Conservation (phyloP, 2,888 invertebrate genomes). For the Macaria liturata region DNA sequence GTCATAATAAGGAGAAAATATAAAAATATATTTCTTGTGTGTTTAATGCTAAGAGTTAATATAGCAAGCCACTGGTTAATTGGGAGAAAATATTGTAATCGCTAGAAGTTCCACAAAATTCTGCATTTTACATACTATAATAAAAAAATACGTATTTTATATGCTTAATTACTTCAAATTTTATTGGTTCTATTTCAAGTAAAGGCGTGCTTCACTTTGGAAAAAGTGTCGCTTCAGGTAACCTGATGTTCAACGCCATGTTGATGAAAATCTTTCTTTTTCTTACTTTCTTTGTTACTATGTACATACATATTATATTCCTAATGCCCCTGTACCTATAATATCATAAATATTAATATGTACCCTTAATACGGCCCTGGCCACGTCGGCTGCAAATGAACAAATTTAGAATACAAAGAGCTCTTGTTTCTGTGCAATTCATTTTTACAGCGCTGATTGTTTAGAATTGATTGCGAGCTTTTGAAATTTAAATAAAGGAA, state of each 20-base stretch:
- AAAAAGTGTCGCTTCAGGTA: neutral
- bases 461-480: constrained; percentile 22
- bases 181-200: neutral
- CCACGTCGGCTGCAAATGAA: constrained; percentile 12
- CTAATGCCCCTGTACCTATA: too few species aligned
- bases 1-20: too few species aligned
- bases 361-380: constrained; percentile 2
- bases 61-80: neutral
- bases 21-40: too few species aligned
- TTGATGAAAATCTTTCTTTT: too few species aligned
- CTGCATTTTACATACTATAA: too few species aligned
- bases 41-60: neutral
- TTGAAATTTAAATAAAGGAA: constrained; percentile 8
- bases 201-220: too few species aligned
- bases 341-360: too few species aligned
- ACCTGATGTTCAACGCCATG: neutral
- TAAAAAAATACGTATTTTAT: neutral
- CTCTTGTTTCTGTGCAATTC: constrained; percentile 23
- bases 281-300: neutral
- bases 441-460: constrained; percentile 27
- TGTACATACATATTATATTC: too few species aligned
- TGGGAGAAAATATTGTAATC: too few species aligned
- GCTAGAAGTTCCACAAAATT: too few species aligned
- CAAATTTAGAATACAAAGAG: constrained; percentile 26
- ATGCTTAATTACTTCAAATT: neutral